These are phyloP conservation scores for Heteromurus nitidus DNA, from an alignment of 2,888 invertebrate genomes.

Conservation along the genomic window DNA sequence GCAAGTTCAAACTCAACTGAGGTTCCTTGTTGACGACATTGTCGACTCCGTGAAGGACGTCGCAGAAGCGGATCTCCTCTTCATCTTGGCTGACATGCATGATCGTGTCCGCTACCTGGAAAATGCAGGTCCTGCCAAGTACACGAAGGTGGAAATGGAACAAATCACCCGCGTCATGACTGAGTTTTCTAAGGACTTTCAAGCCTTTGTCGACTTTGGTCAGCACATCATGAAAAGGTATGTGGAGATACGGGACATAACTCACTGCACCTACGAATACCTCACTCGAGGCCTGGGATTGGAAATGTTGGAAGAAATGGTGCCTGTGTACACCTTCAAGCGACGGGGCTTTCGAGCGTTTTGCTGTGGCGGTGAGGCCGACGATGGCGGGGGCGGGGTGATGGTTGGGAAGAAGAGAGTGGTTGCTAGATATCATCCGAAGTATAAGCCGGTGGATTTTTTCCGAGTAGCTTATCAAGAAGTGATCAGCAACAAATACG, in stretches of 20 bases:
- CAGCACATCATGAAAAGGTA: constrained; percentile 44
- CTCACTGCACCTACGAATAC: constrained; percentile 28
- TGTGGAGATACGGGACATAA: constrained; percentile 47
- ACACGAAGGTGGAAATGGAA: constrained; percentile 22
- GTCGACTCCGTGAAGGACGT: constrained; percentile 42
- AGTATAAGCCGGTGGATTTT: constrained; percentile 43
- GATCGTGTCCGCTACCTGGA: constrained; percentile 47
- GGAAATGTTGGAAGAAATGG: constrained; percentile 32
- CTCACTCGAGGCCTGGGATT: constrained; percentile 17
- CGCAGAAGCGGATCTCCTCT: constrained; percentile 42
- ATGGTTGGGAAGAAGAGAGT: neutral
- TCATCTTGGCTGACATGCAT: constrained; percentile 47
- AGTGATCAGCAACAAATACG: neutral
- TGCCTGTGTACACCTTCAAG: constrained; percentile 28
- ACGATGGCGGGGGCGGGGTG: neutral
- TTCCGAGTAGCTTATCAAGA: constrained; percentile 33
- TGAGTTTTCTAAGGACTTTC: constrained; percentile 48
- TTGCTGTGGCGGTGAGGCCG: constrained; percentile 2
- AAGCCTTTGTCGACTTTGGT: constrained; percentile 38
- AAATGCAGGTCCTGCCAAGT: constrained; percentile 14
- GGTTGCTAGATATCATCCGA: constrained; percentile 22
- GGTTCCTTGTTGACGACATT: constrained; percentile 55
- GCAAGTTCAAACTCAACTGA: constrained; percentile 40
- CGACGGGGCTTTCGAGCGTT: neutral
- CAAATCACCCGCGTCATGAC: constrained; percentile 38